phyloP scores from a whole-genome alignment of 2,797 vertebrate genomes.

The Sebastes umbrosus region DNA sequence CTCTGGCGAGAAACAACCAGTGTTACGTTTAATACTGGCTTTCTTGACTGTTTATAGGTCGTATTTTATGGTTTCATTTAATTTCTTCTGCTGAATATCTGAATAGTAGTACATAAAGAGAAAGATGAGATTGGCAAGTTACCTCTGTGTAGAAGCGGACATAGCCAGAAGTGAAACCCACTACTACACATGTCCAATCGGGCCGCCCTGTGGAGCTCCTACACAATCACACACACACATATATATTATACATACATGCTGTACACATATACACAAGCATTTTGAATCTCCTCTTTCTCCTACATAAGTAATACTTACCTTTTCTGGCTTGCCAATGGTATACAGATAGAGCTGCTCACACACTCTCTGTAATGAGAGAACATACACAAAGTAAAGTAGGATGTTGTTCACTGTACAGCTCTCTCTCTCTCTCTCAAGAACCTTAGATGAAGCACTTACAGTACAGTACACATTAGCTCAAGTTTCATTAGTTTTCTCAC shows the following conservation, averaged over 20 bases:
- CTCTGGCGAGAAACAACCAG: conserved; percentile 74
- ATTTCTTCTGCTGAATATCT: background rate
- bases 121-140: background rate
- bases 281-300: background rate
- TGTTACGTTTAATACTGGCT: background rate
- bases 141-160: conserved; percentile 99
- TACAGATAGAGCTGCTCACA: conserved; percentile 91
- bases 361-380: conserved; percentile 85
- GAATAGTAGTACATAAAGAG: background rate
- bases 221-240: conserved; percentile 10
- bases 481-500: background rate
- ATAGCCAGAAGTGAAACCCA: conserved; percentile 95
- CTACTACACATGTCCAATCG: conserved; percentile 97
- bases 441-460: background rate
- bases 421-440: background rate
- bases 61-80: background rate
- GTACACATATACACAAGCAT: background rate
- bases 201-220: conserved; percentile 97
- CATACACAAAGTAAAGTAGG: background rate
- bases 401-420: background rate
- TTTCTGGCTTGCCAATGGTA: conserved; percentile 97
- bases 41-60: background rate
- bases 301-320: conserved; percentile 80
- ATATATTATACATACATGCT: conserved; percentile 11
- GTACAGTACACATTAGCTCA: background rate